These are phyloP conservation scores for Ceriagrion tenellum DNA, from an alignment of 2,888 invertebrate genomes.

Conservation along the genomic window DNA sequence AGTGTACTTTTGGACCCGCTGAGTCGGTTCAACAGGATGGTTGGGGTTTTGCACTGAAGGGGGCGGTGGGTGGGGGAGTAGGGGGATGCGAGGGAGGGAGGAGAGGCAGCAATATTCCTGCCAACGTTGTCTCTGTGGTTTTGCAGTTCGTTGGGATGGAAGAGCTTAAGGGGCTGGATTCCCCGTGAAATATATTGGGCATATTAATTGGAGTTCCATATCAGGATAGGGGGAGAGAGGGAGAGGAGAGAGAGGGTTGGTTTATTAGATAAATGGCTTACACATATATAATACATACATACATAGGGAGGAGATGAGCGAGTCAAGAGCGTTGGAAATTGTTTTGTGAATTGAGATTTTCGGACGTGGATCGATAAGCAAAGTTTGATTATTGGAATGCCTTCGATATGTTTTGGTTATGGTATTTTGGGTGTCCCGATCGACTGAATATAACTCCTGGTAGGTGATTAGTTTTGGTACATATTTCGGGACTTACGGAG, in stretches of 20 bases:
- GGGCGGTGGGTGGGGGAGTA: no score
- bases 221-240: slow-evolving; percentile 22
- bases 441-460: neutral
- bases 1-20: slow-evolving; percentile 53
- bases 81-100: no score
- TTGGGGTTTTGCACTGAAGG: neutral
- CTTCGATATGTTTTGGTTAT: neutral
- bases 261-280: slow-evolving; percentile 63
- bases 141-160: slow-evolving; percentile 61
- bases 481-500: no score
- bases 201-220: slow-evolving; percentile 64
- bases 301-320: neutral
- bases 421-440: neutral
- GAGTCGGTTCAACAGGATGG: slow-evolving; percentile 61
- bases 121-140: slow-evolving; percentile 66
- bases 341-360: slow-evolving; percentile 35
- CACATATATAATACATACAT: no score
- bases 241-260: neutral
- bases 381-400: slow-evolving; percentile 11
- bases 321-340: slow-evolving; percentile 28
- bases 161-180: slow-evolving; percentile 62
- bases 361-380: neutral
- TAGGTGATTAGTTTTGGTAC: no score
- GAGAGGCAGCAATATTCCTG: slow-evolving; percentile 62
- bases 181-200: slow-evolving; percentile 64